Evolutionary conservation across 2,797 vertebrate genomes (phyloP), one percentile per base, ranked within the genome.

Genomic region (Pampus argenteus): DNA sequence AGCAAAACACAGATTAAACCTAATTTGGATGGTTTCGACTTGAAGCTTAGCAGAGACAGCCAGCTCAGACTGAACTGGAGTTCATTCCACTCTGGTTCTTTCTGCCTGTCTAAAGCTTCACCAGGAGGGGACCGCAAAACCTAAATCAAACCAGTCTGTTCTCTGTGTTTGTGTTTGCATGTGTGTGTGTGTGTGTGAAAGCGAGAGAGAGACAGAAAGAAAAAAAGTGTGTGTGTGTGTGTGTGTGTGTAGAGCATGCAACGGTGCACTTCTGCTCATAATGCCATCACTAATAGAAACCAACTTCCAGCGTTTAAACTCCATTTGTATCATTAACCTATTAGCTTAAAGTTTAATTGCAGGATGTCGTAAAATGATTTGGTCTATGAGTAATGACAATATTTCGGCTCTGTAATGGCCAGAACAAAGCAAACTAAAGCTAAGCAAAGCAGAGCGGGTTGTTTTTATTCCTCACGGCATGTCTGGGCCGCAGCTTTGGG

Each of bases 321-420:
- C 84, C 81, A 88, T 92, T 93, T 93, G 89, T 91, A 86, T 91
- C 90, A 88, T 93, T 92, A 93, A 92, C 86, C 90, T 86, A 88
- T 94, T 92, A 89, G 78, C 77, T 88, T 64, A 85, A 85, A 89
- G 88, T 93, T 93, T 93, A 92, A 94, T 93, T 78, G 87, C 93
- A 93, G 93, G 92, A 94, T 91, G 92, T 92, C 81, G 81, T 93
- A 92, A 92, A 93, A 91, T 87, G 86, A 93, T 93, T 89, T 84
- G 85, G 85, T 90, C 87, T 79, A 79, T 93, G 91, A 93, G 90
- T 94, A 93, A 93, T 89, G 90, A 91, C 86, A 91, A 92, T 89
- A 88, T 92, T 91, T 91, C 84, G 60, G 66, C 83, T 87, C 69
- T 2, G 45, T 87, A 92, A 88, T 85, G 68, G 79, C 66, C 82